A percentile compares a stretch with the other conserved stretches of the same genome.
phyloP scores from a whole-genome alignment of 2,797 vertebrate genomes.

The Chelidonichthys spinosus region DNA sequence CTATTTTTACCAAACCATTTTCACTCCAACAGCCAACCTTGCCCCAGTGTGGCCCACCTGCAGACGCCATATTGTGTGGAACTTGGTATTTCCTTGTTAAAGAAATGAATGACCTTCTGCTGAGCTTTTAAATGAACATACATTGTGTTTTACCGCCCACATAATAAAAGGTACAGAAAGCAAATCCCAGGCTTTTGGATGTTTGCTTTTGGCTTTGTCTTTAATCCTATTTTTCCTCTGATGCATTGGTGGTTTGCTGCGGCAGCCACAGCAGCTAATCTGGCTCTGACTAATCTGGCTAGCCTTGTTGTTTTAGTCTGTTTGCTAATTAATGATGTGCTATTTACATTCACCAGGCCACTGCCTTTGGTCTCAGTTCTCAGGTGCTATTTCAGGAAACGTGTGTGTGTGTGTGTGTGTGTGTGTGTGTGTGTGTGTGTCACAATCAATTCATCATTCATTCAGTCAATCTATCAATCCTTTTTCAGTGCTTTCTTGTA shows the following conservation, averaged over 20 bases:
- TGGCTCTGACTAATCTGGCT: conserved; percentile 55
- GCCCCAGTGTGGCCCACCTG: background rate
- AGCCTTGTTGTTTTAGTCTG: conserved; percentile 55
- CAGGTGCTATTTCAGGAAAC: conserved; percentile 20
- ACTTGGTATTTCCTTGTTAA: background rate
- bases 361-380: conserved; percentile 35
- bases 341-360: conserved; percentile 34
- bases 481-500: background rate
- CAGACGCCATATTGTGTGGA: background rate
- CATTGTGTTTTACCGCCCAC: conserved; percentile 22
- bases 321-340: conserved; percentile 66
- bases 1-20: background rate
- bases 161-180: conserved; percentile 25
- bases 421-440: background rate
- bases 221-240: conserved; percentile 61
- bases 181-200: conserved; percentile 34
- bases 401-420: background rate
- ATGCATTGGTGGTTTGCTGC: conserved; percentile 50
- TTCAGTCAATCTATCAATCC: background rate
- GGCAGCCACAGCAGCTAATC: conserved; percentile 40
- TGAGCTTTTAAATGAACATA: conserved; percentile 10
- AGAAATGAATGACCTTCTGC: conserved; percentile 28
- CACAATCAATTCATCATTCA: background rate
- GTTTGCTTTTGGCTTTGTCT: conserved; percentile 60
- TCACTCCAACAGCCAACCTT: too few relatives aligned